These are phyloP conservation scores for Ceramica pisi DNA, from an alignment of 2,888 invertebrate species.

Conservation along the genomic window DNA sequence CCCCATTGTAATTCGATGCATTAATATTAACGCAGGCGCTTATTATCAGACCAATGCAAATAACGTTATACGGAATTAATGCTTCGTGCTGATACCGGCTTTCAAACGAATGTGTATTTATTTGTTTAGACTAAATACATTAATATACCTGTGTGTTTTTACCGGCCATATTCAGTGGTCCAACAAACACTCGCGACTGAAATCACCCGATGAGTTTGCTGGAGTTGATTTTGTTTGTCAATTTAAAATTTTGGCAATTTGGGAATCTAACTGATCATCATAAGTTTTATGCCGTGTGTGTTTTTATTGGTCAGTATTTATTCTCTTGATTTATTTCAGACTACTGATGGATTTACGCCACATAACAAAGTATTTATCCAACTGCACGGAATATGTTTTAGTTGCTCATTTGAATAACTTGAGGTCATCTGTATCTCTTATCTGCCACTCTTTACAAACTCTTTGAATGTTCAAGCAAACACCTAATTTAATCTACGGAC, in stretches of 20 bases:
- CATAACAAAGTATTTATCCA: not conserved
- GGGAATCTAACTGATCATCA: not conserved
- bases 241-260: constrained; percentile 5
- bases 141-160: constrained; percentile 39
- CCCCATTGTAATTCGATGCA: constrained; percentile 39
- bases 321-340: no score
- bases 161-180: constrained; percentile 14
- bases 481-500: not conserved
- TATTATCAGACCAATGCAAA: constrained; percentile 64
- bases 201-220: constrained; percentile 21
- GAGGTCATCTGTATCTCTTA: no score
- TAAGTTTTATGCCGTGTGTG: not conserved
- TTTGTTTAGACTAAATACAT: constrained; percentile 45
- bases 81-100: constrained; percentile 37
- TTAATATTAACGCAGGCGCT: constrained; percentile 60
- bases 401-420: not conserved
- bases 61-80: constrained; percentile 52
- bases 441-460: not conserved
- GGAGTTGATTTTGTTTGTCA: constrained; percentile 22
- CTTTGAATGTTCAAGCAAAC: not conserved
- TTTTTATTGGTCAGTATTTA: no score
- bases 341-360: not conserved
- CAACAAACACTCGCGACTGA: constrained; percentile 10
- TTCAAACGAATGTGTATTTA: constrained; percentile 40
- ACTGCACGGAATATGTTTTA: no score